Percentiles rank a stretch among this genome's conserved stretches.
phyloP scores from a whole-genome alignment of 2,888 invertebrate species.

The Amphipoea lucens region DNA sequence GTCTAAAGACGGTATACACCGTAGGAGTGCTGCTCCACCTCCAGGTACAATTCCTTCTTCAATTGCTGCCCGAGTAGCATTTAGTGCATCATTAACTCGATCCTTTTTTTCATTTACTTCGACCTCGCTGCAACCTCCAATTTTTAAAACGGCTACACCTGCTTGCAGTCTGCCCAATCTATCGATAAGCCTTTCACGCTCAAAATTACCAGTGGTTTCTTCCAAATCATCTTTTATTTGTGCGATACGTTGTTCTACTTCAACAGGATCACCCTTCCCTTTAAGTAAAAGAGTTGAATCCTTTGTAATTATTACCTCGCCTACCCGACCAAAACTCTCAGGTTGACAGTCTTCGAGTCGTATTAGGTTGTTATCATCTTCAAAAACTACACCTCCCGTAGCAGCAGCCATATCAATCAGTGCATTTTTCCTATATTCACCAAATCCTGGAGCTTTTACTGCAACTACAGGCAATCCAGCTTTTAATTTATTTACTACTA shows the following conservation, averaged over 20 bases:
- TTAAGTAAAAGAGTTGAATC: conserved; percentile 94
- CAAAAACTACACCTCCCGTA: conserved; percentile 97
- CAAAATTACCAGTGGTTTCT: conserved; percentile 95
- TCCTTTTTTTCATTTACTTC: conserved; percentile 99
- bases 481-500: conserved; percentile 96
- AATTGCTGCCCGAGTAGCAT: conserved; percentile 98
- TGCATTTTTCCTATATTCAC: conserved; percentile 97
- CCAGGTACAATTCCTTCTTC: conserved; percentile 99
- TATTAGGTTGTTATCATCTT: conserved; percentile 96
- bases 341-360: conserved; percentile 96
- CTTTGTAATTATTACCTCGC: conserved; percentile 97
- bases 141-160: conserved; percentile 93
- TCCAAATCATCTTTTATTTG: conserved; percentile 96
- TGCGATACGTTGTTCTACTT: conserved; percentile 94
- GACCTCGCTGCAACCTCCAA: conserved; percentile 96
- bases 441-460: conserved; percentile 98
- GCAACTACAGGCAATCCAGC: conserved; percentile 97
- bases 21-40: conserved; percentile 96
- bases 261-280: conserved; percentile 94
- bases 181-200: conserved; percentile 97
- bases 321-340: conserved; percentile 95
- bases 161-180: conserved; percentile 96
- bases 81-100: conserved; percentile 97
- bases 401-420: conserved; percentile 97
- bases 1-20: conserved; percentile 94